Evolutionary conservation across 2,113 vertebrate species (phyloP), one percentile per base, ranked within the genome.

Genomic region (Suricata suricatta): DNA sequence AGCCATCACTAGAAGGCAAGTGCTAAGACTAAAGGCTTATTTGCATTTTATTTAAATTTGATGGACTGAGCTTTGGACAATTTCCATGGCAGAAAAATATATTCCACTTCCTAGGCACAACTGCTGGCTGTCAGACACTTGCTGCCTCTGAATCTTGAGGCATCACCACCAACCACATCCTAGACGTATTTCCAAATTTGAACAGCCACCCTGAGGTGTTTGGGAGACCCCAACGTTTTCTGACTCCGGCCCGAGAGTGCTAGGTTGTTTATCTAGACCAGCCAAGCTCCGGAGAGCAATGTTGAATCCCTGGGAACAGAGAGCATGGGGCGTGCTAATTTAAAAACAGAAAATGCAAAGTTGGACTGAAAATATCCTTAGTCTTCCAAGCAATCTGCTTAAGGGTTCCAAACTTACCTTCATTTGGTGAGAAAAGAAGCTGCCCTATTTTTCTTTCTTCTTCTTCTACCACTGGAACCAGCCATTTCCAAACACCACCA

Each of bases 271-370:
- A 29, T 89, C 81, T 77, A 79, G 90, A 44, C 92, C 93, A 97
- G 87, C 81, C 89, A 38, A 76, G n/a, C 82, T 88, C 63, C 31
- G 76, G 79, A 93, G 92, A 93, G 97, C 96, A 84, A 84, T 90
- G 88, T 90, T 68, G 97, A 68, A 97, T 47, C 88, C 96, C 81
- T 0, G 1, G 86, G 97, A 96, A 93, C n/a, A 63, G 71, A 92
- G 94, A 97, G 95, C 95, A 96, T 97, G 93, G 97, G 91, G 85
- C 16, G 90, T 98, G 94, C 97, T 91, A 95, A 96, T 98, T 98
- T 97, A 97, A 98, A 98, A 98, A 97, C 97, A 96, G 97, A 98
- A 98, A 97, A 98, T 98, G 99, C 63, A 88, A 95, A 97, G 90
- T 97, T 96, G 90, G 50, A 96, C 98, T 97, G 97, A 98, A 98